Evolutionary conservation across 2,888 invertebrate species (phyloP).

Genomic region (Schizotus pectinicornis): DNA sequence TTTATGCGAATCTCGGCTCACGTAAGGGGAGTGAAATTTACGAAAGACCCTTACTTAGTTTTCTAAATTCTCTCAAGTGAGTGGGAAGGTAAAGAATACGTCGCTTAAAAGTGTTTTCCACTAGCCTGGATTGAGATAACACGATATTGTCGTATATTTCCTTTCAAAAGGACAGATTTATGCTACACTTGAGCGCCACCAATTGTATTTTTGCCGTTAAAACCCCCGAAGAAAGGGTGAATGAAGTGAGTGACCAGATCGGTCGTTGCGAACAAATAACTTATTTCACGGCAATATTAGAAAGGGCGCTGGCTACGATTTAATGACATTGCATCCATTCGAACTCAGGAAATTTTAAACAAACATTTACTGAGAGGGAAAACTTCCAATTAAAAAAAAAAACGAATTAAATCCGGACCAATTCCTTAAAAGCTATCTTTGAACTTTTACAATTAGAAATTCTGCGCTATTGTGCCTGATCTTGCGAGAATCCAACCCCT

Average conservation of each 20-base stretch:
- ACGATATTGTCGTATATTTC: constrained; percentile 7
- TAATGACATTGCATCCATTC: constrained; percentile 7
- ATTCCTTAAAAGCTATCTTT: constrained; percentile 26
- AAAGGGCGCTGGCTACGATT: constrained; percentile 3
- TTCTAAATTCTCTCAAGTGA: constrained; percentile 2
- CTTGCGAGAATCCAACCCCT: neutral
- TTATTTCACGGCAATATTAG: neutral
- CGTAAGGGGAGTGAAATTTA: constrained; percentile 4
- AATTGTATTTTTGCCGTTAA: neutral
- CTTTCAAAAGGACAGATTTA: constrained; percentile 10
- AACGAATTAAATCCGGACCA: constrained; percentile 20
- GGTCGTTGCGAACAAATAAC: too few species aligned
- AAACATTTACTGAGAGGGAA: constrained; percentile 24
- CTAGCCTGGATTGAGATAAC: constrained; percentile 5
- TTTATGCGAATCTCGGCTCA: constrained; percentile 3
- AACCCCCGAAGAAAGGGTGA: neutral
- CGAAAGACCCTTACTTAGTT: constrained; percentile 5
- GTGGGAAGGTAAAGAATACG: neutral
- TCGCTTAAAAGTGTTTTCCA: constrained; percentile 5
- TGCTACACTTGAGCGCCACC: neutral
- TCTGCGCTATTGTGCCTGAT: neutral
- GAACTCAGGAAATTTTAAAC: constrained; percentile 24
- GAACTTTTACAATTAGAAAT: constrained; percentile 26
- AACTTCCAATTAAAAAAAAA: constrained; percentile 28
- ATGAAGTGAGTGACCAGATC: too few species aligned